phyloP scores from a whole-genome alignment of 2,113 vertebrate genomes.

The Sialia sialis region DNA sequence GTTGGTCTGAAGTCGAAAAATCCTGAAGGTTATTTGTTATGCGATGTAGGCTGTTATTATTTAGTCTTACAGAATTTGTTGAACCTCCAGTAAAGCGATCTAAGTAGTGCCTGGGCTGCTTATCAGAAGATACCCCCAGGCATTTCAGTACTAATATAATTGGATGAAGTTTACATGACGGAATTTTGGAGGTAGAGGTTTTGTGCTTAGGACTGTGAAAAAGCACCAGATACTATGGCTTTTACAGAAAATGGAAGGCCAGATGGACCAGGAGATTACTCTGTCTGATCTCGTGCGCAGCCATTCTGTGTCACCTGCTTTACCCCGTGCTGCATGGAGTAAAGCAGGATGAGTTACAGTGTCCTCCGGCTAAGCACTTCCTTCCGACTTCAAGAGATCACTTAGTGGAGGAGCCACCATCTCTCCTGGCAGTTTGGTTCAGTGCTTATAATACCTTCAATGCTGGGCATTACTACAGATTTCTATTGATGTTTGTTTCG shows the following conservation, averaged over 20 bases:
- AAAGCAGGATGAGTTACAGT: neutral
- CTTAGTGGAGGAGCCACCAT: neutral
- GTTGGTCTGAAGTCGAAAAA: neutral
- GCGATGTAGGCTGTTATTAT: neutral
- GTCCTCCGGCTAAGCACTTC: neutral
- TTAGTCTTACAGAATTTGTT: neutral
- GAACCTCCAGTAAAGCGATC: neutral
- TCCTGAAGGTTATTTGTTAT: neutral
- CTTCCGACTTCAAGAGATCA: neutral
- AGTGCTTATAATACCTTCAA: neutral
- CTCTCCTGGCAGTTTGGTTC: neutral
- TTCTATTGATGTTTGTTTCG: conserved; percentile 38
- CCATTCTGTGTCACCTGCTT: neutral
- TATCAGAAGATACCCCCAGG: neutral
- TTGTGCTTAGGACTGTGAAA: neutral
- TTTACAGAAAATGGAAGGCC: conserved; percentile 24
- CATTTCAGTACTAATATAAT: neutral
- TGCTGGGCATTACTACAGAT: neutral
- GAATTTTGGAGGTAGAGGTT: neutral
- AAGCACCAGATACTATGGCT: neutral
- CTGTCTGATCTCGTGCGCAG: neutral
- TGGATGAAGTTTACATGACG: neutral
- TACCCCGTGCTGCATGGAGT: neutral
- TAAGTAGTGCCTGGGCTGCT: neutral
- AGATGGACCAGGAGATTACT: conserved; percentile 47